Percentiles rank a stretch among this genome's conserved stretches.
Evolutionary conservation across 37 sponge, comb jelly and placozoan genomes (phyloP).

Genomic region (Bolinopsis microptera): DNA sequence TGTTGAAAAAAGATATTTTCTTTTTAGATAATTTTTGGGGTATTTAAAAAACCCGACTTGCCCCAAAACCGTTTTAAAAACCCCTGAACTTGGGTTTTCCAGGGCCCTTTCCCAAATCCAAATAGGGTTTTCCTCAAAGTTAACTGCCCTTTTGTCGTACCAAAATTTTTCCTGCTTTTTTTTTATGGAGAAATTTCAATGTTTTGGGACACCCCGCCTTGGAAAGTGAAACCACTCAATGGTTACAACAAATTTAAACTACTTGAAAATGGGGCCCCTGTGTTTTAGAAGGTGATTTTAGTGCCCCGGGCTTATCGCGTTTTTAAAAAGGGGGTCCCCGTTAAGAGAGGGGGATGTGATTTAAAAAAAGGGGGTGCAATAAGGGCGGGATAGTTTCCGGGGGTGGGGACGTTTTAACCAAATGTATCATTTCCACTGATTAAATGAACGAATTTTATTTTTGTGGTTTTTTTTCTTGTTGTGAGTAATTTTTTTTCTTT

Average conservation of each 20-base stretch:
- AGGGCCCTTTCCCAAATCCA: neutral
- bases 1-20: neutral
- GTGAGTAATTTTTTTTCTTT: neutral
- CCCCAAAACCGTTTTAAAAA: neutral
- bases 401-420: neutral
- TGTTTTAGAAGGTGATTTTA: neutral
- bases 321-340: neutral
- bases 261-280: neutral
- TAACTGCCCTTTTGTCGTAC: neutral
- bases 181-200: conserved; percentile 14
- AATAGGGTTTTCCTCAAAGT: neutral
- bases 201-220: neutral
- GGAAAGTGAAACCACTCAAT: neutral
- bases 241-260: conserved; percentile 23
- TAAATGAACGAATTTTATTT: neutral
- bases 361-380: neutral
- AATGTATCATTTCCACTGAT: neutral
- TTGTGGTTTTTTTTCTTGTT: neutral
- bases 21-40: neutral
- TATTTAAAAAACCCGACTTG: conserved; percentile 41
- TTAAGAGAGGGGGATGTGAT: conserved; percentile 18
- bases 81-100: conserved; percentile 4
- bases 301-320: neutral
- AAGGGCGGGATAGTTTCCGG: neutral
- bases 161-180: conserved; percentile 18